phyloP scores from a whole-genome alignment of 2,888 invertebrate genomes.

The Cryptocheilus praepositus region DNA sequence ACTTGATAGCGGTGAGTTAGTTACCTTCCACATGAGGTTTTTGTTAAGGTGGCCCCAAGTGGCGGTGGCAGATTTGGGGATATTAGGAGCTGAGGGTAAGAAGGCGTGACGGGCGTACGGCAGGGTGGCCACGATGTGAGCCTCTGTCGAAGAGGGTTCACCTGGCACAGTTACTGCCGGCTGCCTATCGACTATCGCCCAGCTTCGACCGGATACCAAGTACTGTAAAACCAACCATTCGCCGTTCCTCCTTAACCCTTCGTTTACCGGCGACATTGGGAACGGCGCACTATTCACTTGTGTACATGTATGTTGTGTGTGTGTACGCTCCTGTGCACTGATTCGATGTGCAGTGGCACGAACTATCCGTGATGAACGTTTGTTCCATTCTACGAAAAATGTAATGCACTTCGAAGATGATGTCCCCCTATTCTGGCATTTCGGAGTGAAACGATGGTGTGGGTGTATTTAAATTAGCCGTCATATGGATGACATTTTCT shows the following conservation, averaged over 20 bases:
- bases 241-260: slow-evolving; percentile 57
- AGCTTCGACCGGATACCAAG: slow-evolving; percentile 73
- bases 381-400: no score
- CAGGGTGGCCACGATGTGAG: slow-evolving; percentile 72
- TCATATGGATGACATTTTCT: no score
- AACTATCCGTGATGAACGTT: no score
- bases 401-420: no score
- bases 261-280: slow-evolving; percentile 36
- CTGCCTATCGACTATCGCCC: slow-evolving; percentile 73
- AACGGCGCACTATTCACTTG: no score
- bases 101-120: slow-evolving; percentile 73
- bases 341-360: background rate
- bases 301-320: no score
- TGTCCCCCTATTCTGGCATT: no score
- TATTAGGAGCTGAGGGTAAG: slow-evolving; percentile 76
- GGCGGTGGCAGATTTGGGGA: slow-evolving; percentile 79
- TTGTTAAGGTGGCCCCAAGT: slow-evolving; percentile 81
- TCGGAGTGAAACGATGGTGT: no score
- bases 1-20: slow-evolving; percentile 64
- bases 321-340: background rate
- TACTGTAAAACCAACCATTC: slow-evolving; percentile 70
- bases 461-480: no score
- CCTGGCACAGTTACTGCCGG: slow-evolving; percentile 65
- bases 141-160: slow-evolving; percentile 72
- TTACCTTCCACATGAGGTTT: slow-evolving; percentile 81